phyloP scores from a whole-genome alignment of 1,140 invertebrate genomes.

The Heliconius himera region DNA sequence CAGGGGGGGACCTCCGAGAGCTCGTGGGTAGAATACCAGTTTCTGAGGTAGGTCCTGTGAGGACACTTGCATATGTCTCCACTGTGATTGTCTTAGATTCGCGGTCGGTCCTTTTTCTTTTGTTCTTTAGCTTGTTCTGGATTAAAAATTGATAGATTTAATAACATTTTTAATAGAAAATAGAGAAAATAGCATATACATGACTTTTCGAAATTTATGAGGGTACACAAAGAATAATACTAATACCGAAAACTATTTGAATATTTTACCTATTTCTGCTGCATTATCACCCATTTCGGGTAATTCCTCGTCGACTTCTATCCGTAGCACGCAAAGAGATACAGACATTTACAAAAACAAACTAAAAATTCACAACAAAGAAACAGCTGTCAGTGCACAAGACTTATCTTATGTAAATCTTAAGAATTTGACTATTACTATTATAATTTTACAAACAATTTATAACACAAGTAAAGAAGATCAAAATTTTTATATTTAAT shows the following conservation, averaged over 20 bases:
- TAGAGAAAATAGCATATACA: not conserved
- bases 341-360: conserved; percentile 74
- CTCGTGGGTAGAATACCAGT: conserved; percentile 71
- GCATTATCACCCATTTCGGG: conserved; percentile 70
- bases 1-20: conserved; percentile 59
- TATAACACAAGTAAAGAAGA: not conserved
- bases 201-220: no score
- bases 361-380: conserved; percentile 21
- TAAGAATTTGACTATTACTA: not conserved
- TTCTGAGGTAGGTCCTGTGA: conserved; percentile 60
- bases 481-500: not conserved
- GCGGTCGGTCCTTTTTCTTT: conserved; percentile 70
- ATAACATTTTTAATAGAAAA: not conserved
- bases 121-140: conserved; percentile 69
- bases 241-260: not conserved
- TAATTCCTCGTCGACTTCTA: conserved; percentile 79
- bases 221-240: not conserved
- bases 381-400: conserved; percentile 21
- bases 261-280: conserved; percentile 54
- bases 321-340: conserved; percentile 78
- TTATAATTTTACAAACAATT: not conserved
- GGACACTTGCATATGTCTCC: conserved; percentile 78
- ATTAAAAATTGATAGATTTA: not conserved
- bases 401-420: not conserved
- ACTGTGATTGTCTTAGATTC: conserved; percentile 77